Evolutionary conservation across 2,888 invertebrate genomes (phyloP).

Genomic region (Cantharis rustica): DNA sequence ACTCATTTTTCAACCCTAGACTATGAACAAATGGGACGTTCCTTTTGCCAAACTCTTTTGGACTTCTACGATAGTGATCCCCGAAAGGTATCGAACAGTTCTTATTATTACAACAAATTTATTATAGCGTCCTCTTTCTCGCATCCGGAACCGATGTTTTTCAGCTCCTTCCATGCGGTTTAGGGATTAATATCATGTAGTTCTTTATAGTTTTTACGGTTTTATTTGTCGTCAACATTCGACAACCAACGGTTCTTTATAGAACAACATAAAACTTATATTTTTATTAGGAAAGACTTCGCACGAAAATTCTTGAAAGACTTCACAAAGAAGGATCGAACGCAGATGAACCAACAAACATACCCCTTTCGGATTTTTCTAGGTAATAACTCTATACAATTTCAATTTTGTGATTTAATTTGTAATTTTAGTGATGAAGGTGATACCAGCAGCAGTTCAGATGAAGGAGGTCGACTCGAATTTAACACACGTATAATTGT

Average conservation of each 20-base stretch:
- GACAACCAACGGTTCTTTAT: too few species aligned
- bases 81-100: slow-evolving; percentile 65
- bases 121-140: not conserved
- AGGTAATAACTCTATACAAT: slow-evolving; percentile 63
- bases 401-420: not conserved
- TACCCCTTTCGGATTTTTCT: slow-evolving; percentile 84
- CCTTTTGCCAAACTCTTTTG: slow-evolving; percentile 90
- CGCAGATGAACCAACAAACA: slow-evolving; percentile 87
- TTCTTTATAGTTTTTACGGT: too few species aligned
- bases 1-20: slow-evolving; percentile 84
- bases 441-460: slow-evolving; percentile 73
- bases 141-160: too few species aligned
- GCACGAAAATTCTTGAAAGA: slow-evolving; percentile 80
- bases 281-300: slow-evolving; percentile 68
- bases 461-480: slow-evolving; percentile 60
- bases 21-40: slow-evolving; percentile 81
- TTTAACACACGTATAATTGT: slow-evolving; percentile 58
- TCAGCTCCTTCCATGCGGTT: too few species aligned
- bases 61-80: slow-evolving; percentile 90
- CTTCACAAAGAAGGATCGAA: slow-evolving; percentile 82
- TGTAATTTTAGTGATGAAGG: slow-evolving; percentile 73
- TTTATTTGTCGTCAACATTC: not conserved
- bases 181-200: too few species aligned
- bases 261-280: slow-evolving; percentile 17
- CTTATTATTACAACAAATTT: not conserved